Percentiles rank a stretch among this genome's conserved stretches.
Evolutionary conservation across 2,797 vertebrate genomes (phyloP).

Genomic region (Clarias platycephalus): DNA sequence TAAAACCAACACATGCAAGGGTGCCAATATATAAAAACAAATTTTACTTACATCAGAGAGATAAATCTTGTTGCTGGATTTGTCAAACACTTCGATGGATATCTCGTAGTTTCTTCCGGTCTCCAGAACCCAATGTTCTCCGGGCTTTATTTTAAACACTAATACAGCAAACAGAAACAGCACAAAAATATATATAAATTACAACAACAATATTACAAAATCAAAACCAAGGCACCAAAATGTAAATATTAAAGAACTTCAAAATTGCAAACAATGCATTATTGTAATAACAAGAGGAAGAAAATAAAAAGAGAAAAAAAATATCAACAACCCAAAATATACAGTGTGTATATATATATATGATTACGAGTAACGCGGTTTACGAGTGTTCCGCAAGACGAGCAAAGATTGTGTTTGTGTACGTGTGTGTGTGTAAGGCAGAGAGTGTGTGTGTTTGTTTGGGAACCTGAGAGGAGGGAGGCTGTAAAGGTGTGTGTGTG

Average conservation of each 20-base stretch:
- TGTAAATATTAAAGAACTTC: not conserved
- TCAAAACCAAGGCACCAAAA: not conserved
- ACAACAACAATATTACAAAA: not conserved
- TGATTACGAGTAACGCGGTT: too few relatives aligned
- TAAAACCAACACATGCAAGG: not conserved
- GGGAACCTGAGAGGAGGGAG: too few relatives aligned
- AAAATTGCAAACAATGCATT: too few relatives aligned
- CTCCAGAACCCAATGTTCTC: conserved; percentile 93
- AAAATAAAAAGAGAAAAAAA: not conserved
- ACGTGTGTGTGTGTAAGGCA: too few relatives aligned
- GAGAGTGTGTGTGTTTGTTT: too few relatives aligned
- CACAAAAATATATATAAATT: not conserved
- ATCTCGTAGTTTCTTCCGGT: conserved; percentile 82
- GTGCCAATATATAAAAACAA: not conserved
- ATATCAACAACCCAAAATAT: not conserved
- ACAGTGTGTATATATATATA: too few relatives aligned
- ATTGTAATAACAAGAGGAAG: not conserved
- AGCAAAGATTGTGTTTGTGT: too few relatives aligned
- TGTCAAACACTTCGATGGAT: conserved; percentile 89
- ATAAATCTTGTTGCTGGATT: conserved; percentile 87
- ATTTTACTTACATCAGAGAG: conserved; percentile 86
- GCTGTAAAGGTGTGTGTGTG: too few relatives aligned
- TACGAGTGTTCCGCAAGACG: too few relatives aligned
- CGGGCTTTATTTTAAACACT: conserved; percentile 91
- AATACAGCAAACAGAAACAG: not conserved